Percentiles rank a stretch among this genome's conserved stretches.
phyloP scores from a whole-genome alignment of 2,113 vertebrate species.

The Ornithorhynchus anatinus region DNA sequence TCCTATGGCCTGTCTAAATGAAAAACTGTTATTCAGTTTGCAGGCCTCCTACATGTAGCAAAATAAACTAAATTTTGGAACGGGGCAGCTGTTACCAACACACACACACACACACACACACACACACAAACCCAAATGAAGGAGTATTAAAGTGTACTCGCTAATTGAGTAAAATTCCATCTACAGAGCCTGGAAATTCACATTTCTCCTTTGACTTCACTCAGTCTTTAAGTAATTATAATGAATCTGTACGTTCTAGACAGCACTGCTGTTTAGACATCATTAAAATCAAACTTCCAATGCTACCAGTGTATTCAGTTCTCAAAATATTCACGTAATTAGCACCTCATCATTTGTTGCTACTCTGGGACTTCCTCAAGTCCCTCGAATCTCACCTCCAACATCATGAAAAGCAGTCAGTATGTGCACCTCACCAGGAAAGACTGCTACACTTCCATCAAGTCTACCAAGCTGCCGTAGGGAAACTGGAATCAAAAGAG shows the following conservation, averaged over 20 bases:
- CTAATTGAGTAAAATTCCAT: constrained; percentile 28
- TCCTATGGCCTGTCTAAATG: neutral
- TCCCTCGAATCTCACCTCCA: constrained; percentile 7
- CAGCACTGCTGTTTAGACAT: constrained; percentile 11
- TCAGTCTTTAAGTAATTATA: constrained; percentile 23
- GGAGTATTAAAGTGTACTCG: neutral
- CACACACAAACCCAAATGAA: neutral
- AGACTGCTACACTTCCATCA: neutral
- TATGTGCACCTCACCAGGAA: neutral
- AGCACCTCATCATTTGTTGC: constrained; percentile 5
- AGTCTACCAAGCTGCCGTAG: neutral
- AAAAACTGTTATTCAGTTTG: neutral
- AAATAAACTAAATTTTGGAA: constrained; percentile 10
- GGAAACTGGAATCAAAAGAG: constrained; percentile 1
- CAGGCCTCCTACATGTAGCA: neutral
- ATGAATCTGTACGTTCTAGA: constrained; percentile 17
- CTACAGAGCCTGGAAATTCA: constrained; percentile 18
- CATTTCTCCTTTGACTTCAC: constrained; percentile 17
- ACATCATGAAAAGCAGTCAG: neutral
- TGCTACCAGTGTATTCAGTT: constrained; percentile 14
- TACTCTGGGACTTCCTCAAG: constrained; percentile 11
- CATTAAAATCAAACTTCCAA: constrained; percentile 47
- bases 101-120: neutral
- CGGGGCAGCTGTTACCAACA: constrained; percentile 33
- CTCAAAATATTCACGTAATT: constrained; percentile 19